phyloP scores from a whole-genome alignment of 2,797 vertebrate genomes.

The Lutjanus argentimaculatus region DNA sequence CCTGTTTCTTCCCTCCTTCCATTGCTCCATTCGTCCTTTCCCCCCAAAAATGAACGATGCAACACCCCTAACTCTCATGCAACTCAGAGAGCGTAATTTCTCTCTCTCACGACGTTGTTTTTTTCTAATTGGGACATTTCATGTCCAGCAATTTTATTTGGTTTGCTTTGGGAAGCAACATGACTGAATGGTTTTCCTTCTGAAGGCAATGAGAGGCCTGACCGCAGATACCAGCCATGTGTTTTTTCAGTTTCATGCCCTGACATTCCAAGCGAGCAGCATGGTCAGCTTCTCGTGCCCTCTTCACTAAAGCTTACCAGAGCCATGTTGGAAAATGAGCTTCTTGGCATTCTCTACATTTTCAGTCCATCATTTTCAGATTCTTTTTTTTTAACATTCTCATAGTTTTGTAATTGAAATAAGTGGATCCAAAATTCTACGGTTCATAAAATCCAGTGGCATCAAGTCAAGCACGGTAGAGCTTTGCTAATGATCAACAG shows the following conservation, averaged over 20 bases:
- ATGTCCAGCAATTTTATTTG: constrained; percentile 65
- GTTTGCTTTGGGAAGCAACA: constrained; percentile 74
- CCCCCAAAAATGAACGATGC: constrained; percentile 24
- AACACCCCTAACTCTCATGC: constrained; percentile 58
- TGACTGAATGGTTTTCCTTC: constrained; percentile 63
- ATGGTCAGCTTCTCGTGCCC: constrained; percentile 44
- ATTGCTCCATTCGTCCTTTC: constrained; percentile 48
- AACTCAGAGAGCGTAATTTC: constrained; percentile 50
- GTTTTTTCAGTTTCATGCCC: constrained; percentile 68
- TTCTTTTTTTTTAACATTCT: constrained; percentile 4
- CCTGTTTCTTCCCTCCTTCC: constrained; percentile 60
- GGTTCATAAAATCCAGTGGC: constrained; percentile 44
- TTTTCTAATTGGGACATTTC: constrained; percentile 59
- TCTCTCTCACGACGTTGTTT: constrained; percentile 24
- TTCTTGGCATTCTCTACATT: constrained; percentile 22
- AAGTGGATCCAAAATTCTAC: constrained; percentile 41
- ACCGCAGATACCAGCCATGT: constrained; percentile 60
- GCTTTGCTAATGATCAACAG: constrained; percentile 34
- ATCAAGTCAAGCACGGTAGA: constrained; percentile 47
- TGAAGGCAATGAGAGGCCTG: constrained; percentile 49
- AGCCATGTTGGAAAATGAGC: constrained; percentile 28
- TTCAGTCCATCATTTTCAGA: constrained; percentile 17
- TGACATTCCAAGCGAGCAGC: constrained; percentile 48
- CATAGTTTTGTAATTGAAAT: constrained; percentile 48
- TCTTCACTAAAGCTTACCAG: constrained; percentile 24